phyloP scores from a whole-genome alignment of 1,140 invertebrate genomes.

The Delia radicum region DNA sequence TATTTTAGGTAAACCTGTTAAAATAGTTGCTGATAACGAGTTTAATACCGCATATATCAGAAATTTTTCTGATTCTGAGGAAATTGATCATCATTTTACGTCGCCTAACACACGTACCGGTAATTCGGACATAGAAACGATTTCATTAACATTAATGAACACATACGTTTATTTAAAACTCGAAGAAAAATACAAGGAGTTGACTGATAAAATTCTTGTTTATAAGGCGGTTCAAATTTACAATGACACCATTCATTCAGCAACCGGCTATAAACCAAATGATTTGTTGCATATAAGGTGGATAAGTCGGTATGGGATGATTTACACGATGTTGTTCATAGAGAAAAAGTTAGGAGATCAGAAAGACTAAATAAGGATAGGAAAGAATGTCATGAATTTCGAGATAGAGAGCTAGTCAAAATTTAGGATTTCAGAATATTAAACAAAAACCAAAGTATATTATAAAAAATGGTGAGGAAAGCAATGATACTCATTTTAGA shows the following conservation, averaged over 20 bases:
- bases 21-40: conserved; percentile 15
- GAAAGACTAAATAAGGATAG: background rate
- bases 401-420: conserved; percentile 14
- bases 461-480: conserved; percentile 5
- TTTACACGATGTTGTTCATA: background rate
- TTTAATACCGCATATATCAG: background rate
- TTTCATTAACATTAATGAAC: conserved; percentile 1
- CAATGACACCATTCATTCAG: background rate
- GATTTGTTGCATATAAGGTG: background rate
- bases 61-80: background rate
- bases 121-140: conserved; percentile 2
- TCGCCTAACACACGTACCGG: background rate
- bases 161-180: background rate
- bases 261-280: background rate
- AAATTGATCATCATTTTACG: background rate
- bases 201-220: background rate
- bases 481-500: background rate
- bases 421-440: conserved; percentile 16
- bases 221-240: background rate
- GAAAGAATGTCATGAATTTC: background rate
- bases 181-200: background rate
- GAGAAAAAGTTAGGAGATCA: background rate
- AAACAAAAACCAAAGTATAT: conserved; percentile 25
- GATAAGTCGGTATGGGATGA: background rate
- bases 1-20: conserved; percentile 2